Conservation (phyloP, 2,113 vertebrate species). For the Donacobius atricapilla region DNA sequence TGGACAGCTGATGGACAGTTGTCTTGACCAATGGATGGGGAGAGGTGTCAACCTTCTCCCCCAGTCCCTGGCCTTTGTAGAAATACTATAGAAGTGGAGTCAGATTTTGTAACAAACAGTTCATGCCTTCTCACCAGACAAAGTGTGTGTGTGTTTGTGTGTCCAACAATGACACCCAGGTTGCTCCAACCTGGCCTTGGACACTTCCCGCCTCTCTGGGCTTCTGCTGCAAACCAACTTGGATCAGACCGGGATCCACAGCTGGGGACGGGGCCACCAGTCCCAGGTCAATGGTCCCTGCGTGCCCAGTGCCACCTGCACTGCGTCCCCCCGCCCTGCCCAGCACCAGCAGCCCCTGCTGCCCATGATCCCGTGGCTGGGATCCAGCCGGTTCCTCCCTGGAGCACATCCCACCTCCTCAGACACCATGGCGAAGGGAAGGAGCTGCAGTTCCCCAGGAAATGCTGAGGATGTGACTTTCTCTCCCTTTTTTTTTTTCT, state of each 20-base stretch:
- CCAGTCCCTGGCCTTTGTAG: no score
- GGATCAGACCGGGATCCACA: not conserved
- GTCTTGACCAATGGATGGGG: no score
- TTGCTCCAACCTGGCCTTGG: not conserved
- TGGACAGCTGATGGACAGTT: no score
- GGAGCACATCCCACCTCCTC: not conserved
- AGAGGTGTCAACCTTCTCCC: no score
- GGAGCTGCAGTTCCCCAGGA: not conserved
- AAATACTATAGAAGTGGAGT: no score
- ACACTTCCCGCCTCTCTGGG: not conserved
- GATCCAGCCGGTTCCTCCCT: not conserved
- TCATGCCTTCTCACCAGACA: no score
- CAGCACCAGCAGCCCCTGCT: not conserved
- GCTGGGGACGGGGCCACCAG: not conserved
- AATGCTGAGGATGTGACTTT: not conserved
- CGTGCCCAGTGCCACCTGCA: not conserved
- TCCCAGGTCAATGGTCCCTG: accelerated
- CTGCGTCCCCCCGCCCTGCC: not conserved
- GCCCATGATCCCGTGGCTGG: not conserved
- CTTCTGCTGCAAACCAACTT: not conserved
- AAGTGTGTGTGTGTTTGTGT: no score
- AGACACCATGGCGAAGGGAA: not conserved
- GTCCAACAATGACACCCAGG: no score
- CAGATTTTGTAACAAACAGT: no score
- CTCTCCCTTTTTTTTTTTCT: no score